Percentiles rank a stretch among this genome's conserved stretches.
phyloP scores from a whole-genome alignment of 2,797 vertebrate genomes.

The Sebastes oblongus region DNA sequence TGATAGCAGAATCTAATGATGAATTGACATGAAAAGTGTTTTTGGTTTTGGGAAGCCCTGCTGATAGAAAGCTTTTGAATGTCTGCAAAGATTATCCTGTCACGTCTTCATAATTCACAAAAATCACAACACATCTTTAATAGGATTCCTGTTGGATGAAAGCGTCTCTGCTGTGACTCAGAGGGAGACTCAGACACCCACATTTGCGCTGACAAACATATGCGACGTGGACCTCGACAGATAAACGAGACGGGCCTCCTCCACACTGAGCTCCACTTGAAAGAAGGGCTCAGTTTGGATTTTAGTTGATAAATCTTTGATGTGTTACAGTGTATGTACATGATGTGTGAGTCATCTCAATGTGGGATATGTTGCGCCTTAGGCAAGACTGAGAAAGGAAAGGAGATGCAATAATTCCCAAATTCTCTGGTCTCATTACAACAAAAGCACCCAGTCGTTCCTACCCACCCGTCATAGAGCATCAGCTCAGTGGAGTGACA shows the following conservation, averaged over 20 bases:
- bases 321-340: neutral
- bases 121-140: neutral
- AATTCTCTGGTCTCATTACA: constrained; percentile 36
- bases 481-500: neutral
- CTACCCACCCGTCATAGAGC: neutral
- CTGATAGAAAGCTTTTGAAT: neutral
- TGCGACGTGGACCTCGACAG: constrained; percentile 10
- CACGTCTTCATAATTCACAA: neutral
- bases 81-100: neutral
- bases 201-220: neutral
- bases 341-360: constrained; percentile 36
- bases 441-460: neutral
- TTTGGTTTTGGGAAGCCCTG: neutral
- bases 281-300: neutral
- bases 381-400: constrained; percentile 16
- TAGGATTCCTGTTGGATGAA: neutral
- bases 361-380: constrained; percentile 19
- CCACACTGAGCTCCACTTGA: constrained; percentile 1
- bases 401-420: constrained; percentile 15
- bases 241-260: constrained; percentile 16
- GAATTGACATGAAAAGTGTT: neutral
- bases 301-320: constrained; percentile 30
- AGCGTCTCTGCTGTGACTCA: neutral
- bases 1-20: neutral
- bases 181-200: constrained; percentile 14